Percentiles rank a stretch among this genome's conserved stretches.
These are phyloP conservation scores for Tor tambroides DNA, from an alignment of 2,113 vertebrate species.

Conservation along the genomic window DNA sequence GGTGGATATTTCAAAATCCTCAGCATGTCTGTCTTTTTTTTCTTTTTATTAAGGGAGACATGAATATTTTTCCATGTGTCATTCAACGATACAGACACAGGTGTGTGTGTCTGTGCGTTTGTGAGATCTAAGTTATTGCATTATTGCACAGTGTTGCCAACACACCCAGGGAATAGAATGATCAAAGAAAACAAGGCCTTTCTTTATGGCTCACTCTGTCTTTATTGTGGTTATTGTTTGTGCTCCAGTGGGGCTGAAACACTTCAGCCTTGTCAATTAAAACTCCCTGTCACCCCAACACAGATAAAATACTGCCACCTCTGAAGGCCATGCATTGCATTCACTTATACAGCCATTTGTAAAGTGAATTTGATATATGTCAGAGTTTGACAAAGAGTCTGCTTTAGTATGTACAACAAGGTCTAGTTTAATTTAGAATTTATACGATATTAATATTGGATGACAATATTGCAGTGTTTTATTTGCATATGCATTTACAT, in stretches of 20 bases:
- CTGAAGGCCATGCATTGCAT: conserved; percentile 57
- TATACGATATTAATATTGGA: neutral
- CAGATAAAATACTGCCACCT: conserved; percentile 57
- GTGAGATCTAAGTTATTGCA: conserved; percentile 37
- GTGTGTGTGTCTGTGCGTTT: conserved; percentile 41
- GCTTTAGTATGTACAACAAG: neutral
- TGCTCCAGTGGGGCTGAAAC: conserved; percentile 60
- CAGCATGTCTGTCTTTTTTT: conserved; percentile 20
- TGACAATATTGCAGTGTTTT: conserved; percentile 4
- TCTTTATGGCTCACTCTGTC: conserved; percentile 61
- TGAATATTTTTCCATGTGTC: conserved; percentile 40
- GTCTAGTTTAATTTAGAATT: conserved; percentile 6
- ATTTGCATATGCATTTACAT: conserved; percentile 9
- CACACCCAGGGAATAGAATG: conserved; percentile 60
- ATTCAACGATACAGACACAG: conserved; percentile 38
- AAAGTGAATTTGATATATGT: neutral
- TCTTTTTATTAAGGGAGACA: conserved; percentile 36
- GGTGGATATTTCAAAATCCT: conserved; percentile 35
- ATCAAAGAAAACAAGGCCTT: conserved; percentile 63
- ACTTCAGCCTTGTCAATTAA: conserved; percentile 63
- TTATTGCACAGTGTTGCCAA: conserved; percentile 45
- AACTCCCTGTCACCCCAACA: conserved; percentile 55
- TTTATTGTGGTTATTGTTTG: conserved; percentile 68
- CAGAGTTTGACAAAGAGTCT: conserved; percentile 15
- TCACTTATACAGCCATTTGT: conserved; percentile 42